phyloP scores from a whole-genome alignment of 2,888 invertebrate genomes.

The Papilio demoleus region DNA sequence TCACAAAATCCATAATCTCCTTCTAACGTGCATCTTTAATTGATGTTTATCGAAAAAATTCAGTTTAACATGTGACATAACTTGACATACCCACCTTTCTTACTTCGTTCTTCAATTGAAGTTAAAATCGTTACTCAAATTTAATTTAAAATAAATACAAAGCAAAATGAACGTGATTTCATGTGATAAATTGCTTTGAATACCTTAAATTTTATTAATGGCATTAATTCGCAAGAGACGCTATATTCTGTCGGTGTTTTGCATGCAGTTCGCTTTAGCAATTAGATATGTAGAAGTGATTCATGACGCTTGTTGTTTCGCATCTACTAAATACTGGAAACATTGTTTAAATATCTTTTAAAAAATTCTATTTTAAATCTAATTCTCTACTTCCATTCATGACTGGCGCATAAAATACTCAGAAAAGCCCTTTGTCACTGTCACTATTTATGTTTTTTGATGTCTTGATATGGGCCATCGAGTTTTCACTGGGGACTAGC shows the following conservation, averaged over 20 bases:
- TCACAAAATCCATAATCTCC: no score
- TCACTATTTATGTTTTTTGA: conserved; percentile 28
- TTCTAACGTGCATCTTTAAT: no score
- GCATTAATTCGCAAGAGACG: conserved; percentile 22
- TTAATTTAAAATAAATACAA: background rate
- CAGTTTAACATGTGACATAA: no score
- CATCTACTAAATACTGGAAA: conserved; percentile 1
- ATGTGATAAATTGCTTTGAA: conserved; percentile 14
- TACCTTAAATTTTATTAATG: conserved; percentile 21
- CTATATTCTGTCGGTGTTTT: conserved; percentile 18
- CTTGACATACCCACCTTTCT: no score
- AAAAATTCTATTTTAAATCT: background rate
- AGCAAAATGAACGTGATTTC: conserved; percentile 15
- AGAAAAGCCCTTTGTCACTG: conserved; percentile 20
- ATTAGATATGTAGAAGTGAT: conserved; percentile 29
- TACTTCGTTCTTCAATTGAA: background rate
- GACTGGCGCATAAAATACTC: background rate
- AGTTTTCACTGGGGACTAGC: conserved; percentile 14
- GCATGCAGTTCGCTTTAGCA: conserved; percentile 28
- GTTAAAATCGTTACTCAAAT: background rate
- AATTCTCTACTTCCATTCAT: background rate
- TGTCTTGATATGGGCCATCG: conserved; percentile 15
- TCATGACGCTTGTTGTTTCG: conserved; percentile 23
- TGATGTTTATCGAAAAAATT: no score
- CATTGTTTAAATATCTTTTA: conserved; percentile 13